A percentile compares a stretch with the other conserved stretches of the same genome.
Evolutionary conservation across 37 sponge, comb jelly and placozoan genomes (phyloP).

Genomic region (Haliclona indistincta): DNA sequence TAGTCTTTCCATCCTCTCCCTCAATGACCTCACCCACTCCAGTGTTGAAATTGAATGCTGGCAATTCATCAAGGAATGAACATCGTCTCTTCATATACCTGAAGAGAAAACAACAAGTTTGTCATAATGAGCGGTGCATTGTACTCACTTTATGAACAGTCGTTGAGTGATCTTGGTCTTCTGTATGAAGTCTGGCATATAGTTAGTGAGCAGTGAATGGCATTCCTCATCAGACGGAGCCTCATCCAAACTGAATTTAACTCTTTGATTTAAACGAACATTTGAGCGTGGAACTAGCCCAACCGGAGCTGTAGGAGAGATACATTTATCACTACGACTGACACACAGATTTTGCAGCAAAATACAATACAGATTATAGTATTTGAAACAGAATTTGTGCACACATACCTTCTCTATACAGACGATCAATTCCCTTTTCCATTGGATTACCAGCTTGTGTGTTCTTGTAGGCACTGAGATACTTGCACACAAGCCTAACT

Average conservation of each 20-base stretch:
- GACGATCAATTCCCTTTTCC: slow-evolving; percentile 42
- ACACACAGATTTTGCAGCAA: background rate
- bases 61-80: slow-evolving; percentile 54
- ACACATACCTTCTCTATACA: slow-evolving; percentile 52
- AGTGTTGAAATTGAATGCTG: slow-evolving; percentile 77
- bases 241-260: slow-evolving; percentile 48
- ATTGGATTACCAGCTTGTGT: background rate
- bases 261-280: background rate
- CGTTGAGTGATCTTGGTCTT: slow-evolving; percentile 61
- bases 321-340: background rate
- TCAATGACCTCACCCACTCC: slow-evolving; percentile 57
- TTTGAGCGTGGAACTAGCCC: background rate
- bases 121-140: background rate
- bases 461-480: slow-evolving; percentile 58
- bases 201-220: slow-evolving; percentile 40
- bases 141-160: slow-evolving; percentile 73
- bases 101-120: background rate
- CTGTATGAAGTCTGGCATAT: slow-evolving; percentile 52
- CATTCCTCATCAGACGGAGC: slow-evolving; percentile 52
- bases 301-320: background rate
- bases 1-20: slow-evolving; percentile 22
- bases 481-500: slow-evolving; percentile 85
- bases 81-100: slow-evolving; percentile 87
- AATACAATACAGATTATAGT: background rate
- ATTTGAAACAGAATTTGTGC: background rate